phyloP scores from a whole-genome alignment of 2,113 vertebrate genomes.

The Acinonyx jubatus region DNA sequence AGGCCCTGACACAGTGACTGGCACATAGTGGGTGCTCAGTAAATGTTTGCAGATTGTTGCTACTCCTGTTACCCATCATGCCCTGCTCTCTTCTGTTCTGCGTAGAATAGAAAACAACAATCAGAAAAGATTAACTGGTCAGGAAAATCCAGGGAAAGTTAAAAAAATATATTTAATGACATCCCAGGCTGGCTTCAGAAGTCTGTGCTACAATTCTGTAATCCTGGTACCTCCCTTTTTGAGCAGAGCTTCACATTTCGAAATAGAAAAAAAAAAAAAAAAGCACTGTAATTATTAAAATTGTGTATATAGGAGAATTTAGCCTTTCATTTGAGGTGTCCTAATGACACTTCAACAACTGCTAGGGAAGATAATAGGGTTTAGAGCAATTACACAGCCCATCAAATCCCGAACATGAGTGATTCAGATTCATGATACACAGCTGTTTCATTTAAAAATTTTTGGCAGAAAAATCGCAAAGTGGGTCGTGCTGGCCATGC shows the following conservation, averaged over 20 bases:
- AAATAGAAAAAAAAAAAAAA: neutral
- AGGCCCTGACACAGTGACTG: neutral
- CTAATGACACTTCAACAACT: conserved; percentile 68
- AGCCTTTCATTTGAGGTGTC: conserved; percentile 71
- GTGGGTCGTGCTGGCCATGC: neutral
- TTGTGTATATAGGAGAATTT: conserved; percentile 60
- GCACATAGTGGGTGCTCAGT: neutral
- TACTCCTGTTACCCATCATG: accelerated
- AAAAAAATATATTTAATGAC: neutral
- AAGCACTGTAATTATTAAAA: conserved; percentile 59
- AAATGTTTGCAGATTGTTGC: accelerated
- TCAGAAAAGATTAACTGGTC: neutral
- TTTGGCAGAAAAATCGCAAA: conserved; percentile 55
- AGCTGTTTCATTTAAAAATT: conserved; percentile 77
- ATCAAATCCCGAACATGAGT: neutral
- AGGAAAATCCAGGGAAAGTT: conserved; percentile 15
- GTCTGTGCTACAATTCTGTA: neutral
- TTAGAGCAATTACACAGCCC: conserved; percentile 54
- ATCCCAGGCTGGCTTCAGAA: neutral
- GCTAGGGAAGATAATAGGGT: conserved; percentile 69
- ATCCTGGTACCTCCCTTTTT: neutral
- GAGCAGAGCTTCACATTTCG: neutral
- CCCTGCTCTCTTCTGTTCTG: neutral
- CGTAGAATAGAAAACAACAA: neutral
- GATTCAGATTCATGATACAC: conserved; percentile 42